Evolutionary conservation across 2,113 vertebrate genomes (phyloP).

Genomic region (Callipepla californica): DNA sequence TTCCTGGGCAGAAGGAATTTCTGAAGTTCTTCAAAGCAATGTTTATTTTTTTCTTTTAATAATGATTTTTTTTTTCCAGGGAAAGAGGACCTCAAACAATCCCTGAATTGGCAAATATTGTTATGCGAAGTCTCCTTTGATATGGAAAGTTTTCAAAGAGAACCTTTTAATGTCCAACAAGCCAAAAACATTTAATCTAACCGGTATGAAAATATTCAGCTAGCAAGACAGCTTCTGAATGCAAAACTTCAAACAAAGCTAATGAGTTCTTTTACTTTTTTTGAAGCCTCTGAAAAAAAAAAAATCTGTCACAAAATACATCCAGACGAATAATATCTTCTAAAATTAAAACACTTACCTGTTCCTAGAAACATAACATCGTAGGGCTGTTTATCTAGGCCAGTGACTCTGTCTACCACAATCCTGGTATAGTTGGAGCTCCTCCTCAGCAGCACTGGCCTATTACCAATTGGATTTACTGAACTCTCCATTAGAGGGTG

Average conservation of each 20-base stretch:
- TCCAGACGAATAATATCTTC: not conserved
- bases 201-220: not conserved
- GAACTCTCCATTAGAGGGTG: constrained; percentile 79
- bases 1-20: not conserved
- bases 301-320: not conserved
- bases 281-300: not conserved
- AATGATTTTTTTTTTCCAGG: not conserved
- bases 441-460: constrained; percentile 74
- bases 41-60: not conserved
- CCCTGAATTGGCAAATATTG: constrained; percentile 13
- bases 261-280: not conserved
- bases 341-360: constrained; percentile 60
- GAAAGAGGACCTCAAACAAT: not conserved
- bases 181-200: not conserved
- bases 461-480: constrained; percentile 65
- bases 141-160: constrained; percentile 7
- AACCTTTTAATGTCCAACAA: constrained; percentile 18
- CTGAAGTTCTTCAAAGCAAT: not conserved
- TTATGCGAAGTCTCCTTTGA: not conserved
- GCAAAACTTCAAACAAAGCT: not conserved
- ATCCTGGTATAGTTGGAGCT: constrained; percentile 77
- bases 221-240: not conserved
- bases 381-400: constrained; percentile 68
- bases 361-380: constrained; percentile 83
- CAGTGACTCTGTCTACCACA: constrained; percentile 72